Base-by-base conservation (phyloP, 2,888 invertebrate species). In the Nephrocerus scutellatus region DNA sequence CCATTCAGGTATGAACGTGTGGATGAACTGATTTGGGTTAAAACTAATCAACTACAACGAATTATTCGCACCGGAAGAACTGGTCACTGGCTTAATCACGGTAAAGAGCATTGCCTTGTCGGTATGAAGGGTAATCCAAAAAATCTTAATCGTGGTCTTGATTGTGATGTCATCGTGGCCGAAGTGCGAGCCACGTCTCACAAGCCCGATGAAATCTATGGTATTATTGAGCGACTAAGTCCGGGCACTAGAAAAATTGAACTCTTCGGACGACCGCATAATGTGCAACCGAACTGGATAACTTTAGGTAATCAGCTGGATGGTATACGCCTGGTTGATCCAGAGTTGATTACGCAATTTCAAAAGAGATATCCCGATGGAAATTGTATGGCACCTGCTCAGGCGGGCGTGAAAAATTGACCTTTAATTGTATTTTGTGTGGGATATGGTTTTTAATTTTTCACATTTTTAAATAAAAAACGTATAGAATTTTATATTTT, bases 11-110 rank as follows among this genome's bases (percentile, higher is more conserved):
- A 97, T 61, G 89, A 92, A 59, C 76, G 95, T 31, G 90, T 93
- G 3, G 96, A 97, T 63, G 97, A 97, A 64, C 78, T 97, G 25
- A 96, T 97, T 55, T 97, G 97, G 97, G 96, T 97, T 37, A 97
- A 97, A 72, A 97, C 96, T 0, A 97, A 97, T 70, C 97, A 97
- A 63, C 70, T 97, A 43, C 97, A 97, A 64, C 72, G 96, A 43
- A 96, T 97, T 55, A 97, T 97, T 55, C 74, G 96, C 20, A 97
- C 97, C 0, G 97, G 97, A 0, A 74, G 96, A 37, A 96, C 96
- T 0, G 96, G 97, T 0, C 97, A 97, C 68, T 97, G 97, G 97
- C 72, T 97, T 18, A 97, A 97, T 68, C 97, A 97, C 63, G 97
- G 96, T 16, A 97, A 97, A 66, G 96, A 97, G 61, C 96, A 97